Evolutionary conservation across 2,888 invertebrate species (phyloP).

Genomic region (Sepioteuthis lessoniana): DNA sequence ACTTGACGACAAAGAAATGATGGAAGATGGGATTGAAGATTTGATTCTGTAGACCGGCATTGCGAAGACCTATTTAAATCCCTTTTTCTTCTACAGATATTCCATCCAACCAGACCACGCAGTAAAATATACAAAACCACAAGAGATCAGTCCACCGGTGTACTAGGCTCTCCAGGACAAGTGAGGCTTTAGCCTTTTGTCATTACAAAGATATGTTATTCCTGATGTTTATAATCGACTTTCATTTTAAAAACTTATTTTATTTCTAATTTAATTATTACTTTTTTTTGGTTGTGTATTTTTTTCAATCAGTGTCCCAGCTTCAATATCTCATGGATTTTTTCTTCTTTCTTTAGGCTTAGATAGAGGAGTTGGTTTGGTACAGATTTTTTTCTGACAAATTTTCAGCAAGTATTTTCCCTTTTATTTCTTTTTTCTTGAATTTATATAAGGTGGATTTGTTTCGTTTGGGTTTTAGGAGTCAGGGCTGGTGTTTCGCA

Average conservation of each 20-base stretch:
- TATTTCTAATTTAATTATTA: no score
- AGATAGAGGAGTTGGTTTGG: no score
- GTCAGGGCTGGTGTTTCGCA: not conserved
- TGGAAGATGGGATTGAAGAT: not conserved
- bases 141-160: not conserved
- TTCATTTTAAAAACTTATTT: not conserved
- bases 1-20: no score
- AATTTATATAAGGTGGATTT: not conserved
- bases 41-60: not conserved
- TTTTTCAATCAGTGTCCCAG: no score
- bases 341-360: no score
- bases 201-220: not conserved
- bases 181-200: not conserved
- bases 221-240: not conserved
- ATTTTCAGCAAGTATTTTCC: no score
- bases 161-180: not conserved
- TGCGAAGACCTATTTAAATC: not conserved
- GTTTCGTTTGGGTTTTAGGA: not conserved
- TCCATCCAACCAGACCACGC: not conserved
- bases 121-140: not conserved
- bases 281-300: no score
- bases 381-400: no score
- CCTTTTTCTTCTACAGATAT: not conserved
- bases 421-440: not conserved
- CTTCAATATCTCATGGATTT: no score